Base-by-base conservation (phyloP, 2,113 vertebrate genomes). In the Aegypius monachus region DNA sequence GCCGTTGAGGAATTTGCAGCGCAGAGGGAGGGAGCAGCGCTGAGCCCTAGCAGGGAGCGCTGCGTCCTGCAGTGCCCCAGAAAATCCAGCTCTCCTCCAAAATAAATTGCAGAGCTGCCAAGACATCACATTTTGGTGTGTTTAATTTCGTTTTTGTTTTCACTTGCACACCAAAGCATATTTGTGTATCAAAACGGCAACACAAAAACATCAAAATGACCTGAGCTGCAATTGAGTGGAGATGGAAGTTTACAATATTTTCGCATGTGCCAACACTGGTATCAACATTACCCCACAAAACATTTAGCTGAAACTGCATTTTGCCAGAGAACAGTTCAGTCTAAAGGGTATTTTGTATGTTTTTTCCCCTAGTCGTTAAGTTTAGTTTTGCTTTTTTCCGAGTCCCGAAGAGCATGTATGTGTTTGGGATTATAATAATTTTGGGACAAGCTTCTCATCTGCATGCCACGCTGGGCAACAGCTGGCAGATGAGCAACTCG, bases 121-220 rank as follows among this genome's bases (percentile, higher is more conserved):
- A 91, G 80, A 50, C 75, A 77, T 66, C 53, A 3, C 55, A 29
- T 84, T 86, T 80, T 66, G 25, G 32, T 71, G 34, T 36, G 56
- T 75, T 91, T 43, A 81, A 87, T 91, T 87, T 91, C 66, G 23
- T 68, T 89, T 93, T 79, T 79, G 61, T 81, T 91, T 89, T 75
- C 40, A 31, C 42, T 82, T 1, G 2, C 3, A 7, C 48, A 53
- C 36, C 15, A 48, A 89, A 89, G 19, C 25, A 27, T 71, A 59
- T 89, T 93, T 81, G 25, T 36, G 7, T 36, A 75, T 56, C 65
- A 72, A 93, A 91, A 25, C 0, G 0, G 32, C 12, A 80, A 56
- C 20, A 13, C 45, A 72, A 36, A 86, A 36, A 6, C 14, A 84
- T 52, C 70, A 74, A 74, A 87, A 89, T 63, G 27, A 79, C 43